phyloP scores from a whole-genome alignment of 2,797 vertebrate genomes.

The Streptopelia turtur region DNA sequence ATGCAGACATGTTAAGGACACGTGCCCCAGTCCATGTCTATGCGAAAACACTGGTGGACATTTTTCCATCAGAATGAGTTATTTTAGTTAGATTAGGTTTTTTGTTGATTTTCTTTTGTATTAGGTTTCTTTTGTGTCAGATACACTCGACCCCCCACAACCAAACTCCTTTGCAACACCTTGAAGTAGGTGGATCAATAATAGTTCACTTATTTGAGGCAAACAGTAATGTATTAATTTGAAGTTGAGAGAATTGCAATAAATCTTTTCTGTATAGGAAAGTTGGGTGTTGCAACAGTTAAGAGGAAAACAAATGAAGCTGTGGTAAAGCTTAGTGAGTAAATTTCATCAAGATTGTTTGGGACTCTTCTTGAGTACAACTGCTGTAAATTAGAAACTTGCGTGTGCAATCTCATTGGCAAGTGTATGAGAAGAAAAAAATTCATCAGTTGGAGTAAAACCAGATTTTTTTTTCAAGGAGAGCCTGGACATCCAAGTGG shows the following conservation, averaged over 20 bases:
- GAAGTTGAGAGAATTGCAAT: background rate
- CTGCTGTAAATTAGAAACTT: background rate
- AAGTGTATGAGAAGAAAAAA: background rate
- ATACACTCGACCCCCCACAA: no score
- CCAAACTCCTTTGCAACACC: no score
- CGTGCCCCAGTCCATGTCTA: background rate
- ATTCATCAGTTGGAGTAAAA: background rate
- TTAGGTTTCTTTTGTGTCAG: background rate
- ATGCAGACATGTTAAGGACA: background rate
- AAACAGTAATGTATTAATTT: background rate
- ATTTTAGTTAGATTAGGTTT: background rate
- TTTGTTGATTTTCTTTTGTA: background rate
- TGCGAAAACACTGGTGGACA: accelerated
- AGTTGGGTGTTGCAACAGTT: background rate
- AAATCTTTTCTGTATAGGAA: background rate
- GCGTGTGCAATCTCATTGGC: background rate
- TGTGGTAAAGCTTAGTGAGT: background rate
- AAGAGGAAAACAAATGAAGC: background rate
- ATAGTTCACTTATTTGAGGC: background rate
- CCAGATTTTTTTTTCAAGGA: background rate
- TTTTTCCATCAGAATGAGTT: background rate
- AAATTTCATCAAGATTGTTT: background rate
- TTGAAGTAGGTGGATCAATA: background rate
- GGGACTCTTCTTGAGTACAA: background rate
- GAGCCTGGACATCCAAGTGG: background rate